Conservation (phyloP, 2,113 vertebrate species). For the Riparia riparia region DNA sequence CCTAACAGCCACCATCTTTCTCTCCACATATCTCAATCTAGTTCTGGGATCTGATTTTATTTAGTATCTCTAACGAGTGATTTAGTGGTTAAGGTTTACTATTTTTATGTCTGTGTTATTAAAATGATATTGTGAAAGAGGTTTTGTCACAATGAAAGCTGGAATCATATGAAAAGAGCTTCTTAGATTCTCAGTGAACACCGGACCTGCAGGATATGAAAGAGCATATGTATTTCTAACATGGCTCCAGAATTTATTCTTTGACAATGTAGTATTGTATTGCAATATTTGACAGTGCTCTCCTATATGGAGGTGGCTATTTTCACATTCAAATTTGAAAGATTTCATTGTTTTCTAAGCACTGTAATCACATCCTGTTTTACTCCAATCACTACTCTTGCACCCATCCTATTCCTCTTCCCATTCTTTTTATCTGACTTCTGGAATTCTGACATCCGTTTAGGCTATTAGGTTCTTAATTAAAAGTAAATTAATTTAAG, state of each 20-base stretch:
- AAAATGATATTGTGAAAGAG: not conserved
- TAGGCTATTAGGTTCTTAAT: not conserved
- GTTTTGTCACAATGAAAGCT: not conserved
- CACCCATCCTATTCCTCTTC: not conserved
- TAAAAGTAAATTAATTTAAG: not conserved
- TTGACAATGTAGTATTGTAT: not conserved
- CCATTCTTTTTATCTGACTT: not conserved
- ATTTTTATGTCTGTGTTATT: not conserved
- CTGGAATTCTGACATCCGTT: not conserved
- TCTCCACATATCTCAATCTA: not conserved
- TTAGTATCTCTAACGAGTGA: not conserved
- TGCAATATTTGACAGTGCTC: not conserved
- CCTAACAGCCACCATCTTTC: not conserved
- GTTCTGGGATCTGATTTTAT: not conserved
- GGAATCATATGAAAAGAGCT: not conserved
- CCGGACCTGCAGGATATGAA: not conserved
- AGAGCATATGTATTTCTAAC: not conserved
- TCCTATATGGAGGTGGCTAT: not conserved
- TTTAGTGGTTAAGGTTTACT: not conserved
- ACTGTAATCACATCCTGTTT: not conserved
- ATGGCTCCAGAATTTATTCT: not conserved
- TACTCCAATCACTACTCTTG: not conserved
- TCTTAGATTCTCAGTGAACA: not conserved
- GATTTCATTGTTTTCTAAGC: not conserved
- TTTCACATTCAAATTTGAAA: not conserved